These are phyloP conservation scores for Xiphorhynchus erythropygius DNA, from an alignment of 2,797 vertebrate species.

Conservation along the genomic window DNA sequence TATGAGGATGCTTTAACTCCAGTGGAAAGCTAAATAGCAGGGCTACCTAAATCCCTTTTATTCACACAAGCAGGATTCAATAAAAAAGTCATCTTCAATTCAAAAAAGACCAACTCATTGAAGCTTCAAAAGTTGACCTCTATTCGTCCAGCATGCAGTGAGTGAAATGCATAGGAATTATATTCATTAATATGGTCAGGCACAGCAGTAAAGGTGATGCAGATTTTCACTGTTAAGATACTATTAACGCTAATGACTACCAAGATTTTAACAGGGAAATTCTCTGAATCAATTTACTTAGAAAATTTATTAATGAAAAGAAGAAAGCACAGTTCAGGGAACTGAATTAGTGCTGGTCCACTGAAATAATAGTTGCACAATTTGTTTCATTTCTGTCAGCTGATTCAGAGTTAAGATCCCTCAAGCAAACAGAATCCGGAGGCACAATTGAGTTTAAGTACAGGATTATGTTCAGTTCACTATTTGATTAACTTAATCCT, in stretches of 20 bases:
- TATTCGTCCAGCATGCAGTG: background rate
- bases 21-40: background rate
- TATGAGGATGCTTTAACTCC: background rate
- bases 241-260: background rate
- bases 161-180: background rate
- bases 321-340: background rate
- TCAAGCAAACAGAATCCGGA: conserved; percentile 13
- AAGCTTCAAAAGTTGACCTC: background rate
- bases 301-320: background rate
- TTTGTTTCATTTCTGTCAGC: background rate
- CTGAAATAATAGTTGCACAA: background rate
- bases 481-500: conserved; percentile 53
- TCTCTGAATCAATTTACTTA: background rate
- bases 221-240: background rate
- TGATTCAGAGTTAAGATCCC: background rate
- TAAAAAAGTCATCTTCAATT: background rate
- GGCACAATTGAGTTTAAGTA: background rate
- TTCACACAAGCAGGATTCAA: background rate
- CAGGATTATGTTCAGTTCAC: conserved; percentile 15
- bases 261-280: background rate
- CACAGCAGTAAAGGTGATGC: background rate
- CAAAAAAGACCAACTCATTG: background rate
- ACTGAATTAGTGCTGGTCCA: background rate
- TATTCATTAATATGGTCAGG: background rate
- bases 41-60: background rate